Evolutionary conservation across 1,140 invertebrate species (phyloP).

Genomic region (Lamellibrachia luymesi): DNA sequence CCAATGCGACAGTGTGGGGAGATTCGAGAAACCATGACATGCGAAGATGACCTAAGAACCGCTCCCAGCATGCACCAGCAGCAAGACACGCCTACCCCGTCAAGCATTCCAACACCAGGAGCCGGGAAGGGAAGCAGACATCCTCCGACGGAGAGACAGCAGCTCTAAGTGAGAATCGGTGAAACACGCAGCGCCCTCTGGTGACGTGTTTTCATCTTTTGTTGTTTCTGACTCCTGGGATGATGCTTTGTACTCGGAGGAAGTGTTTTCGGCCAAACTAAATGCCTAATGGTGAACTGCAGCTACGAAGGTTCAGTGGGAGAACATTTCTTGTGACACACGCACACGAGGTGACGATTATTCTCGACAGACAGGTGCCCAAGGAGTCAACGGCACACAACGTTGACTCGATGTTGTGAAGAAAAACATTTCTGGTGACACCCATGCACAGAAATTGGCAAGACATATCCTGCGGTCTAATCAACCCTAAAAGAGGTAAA

Average conservation of each 20-base stretch:
- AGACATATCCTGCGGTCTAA: not conserved
- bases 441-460: not conserved
- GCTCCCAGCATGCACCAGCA: not conserved
- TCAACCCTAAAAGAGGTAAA: not conserved
- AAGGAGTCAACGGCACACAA: not conserved
- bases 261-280: not conserved
- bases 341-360: not conserved
- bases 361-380: not conserved
- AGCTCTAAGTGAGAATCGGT: not conserved
- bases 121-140: not conserved
- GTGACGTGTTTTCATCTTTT: not conserved
- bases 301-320: not conserved
- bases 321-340: not conserved
- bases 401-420: not conserved
- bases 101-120: not conserved
- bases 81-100: not conserved
- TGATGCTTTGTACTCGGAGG: not conserved
- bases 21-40: not conserved
- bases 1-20: not conserved
- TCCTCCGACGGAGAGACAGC: not conserved
- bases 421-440: not conserved
- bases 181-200: not conserved
- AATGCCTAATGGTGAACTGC: not conserved
- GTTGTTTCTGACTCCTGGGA: not conserved
- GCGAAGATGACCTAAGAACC: not conserved